Conservation (phyloP, 2,113 vertebrate species). For the Pygoscelis adeliae region DNA sequence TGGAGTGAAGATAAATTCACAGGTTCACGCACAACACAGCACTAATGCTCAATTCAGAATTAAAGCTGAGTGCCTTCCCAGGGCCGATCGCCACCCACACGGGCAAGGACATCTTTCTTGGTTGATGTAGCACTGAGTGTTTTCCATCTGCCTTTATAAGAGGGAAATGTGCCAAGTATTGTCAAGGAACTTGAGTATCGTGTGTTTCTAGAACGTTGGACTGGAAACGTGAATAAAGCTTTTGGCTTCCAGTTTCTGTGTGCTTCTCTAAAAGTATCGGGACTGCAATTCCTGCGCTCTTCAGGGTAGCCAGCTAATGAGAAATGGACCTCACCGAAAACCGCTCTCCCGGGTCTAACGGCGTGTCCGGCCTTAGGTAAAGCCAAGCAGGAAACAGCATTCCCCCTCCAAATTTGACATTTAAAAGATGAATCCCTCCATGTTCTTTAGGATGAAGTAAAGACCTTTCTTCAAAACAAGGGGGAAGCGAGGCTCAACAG, state of each 20-base stretch:
- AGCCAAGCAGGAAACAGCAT: neutral
- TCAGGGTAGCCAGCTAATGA: neutral
- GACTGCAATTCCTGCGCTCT: neutral
- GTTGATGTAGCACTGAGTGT: neutral
- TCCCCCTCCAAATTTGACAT: neutral
- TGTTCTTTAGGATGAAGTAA: neutral
- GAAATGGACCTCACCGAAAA: neutral
- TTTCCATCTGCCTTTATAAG: neutral
- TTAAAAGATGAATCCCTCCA: fast-evolving
- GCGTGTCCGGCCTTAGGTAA: neutral
- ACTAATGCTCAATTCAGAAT: neutral
- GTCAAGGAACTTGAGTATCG: neutral
- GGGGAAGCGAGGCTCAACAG: neutral
- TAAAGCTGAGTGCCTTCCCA: neutral
- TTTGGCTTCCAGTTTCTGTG: neutral
- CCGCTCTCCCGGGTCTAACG: neutral
- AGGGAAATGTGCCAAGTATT: neutral
- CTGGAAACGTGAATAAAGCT: neutral
- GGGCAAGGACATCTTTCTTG: neutral
- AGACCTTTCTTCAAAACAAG: neutral
- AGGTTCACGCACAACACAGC: neutral
- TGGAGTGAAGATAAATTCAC: neutral
- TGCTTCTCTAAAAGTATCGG: neutral
- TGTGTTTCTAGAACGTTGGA: neutral
- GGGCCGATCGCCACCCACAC: neutral